Percentiles rank a stretch among this genome's conserved stretches.
These are phyloP conservation scores for Netelia melanura DNA, from an alignment of 2,888 invertebrate species.

Conservation along the genomic window DNA sequence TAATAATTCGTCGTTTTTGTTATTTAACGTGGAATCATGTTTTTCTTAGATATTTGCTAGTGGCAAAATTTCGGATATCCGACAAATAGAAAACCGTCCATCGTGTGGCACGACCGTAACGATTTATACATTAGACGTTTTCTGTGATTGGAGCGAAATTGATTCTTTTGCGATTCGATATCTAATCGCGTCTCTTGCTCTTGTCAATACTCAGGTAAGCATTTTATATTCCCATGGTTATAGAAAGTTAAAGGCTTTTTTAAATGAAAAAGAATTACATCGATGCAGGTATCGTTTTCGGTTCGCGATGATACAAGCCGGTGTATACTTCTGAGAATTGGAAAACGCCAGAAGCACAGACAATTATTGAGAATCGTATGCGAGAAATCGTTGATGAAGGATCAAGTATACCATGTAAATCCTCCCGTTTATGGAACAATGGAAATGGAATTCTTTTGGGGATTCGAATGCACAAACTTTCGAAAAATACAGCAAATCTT, in stretches of 20 bases:
- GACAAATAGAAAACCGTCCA: slow-evolving; percentile 85
- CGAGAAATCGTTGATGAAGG: slow-evolving; percentile 36
- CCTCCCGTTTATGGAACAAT: slow-evolving; percentile 20
- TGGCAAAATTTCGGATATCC: slow-evolving; percentile 75
- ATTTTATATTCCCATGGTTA: neutral
- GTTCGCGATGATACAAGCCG: slow-evolving; percentile 89
- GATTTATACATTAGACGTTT: slow-evolving; percentile 88
- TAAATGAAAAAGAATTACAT: slow-evolving; percentile 14
- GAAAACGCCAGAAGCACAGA: slow-evolving; percentile 72
- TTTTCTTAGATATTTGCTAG: slow-evolving; percentile 64
- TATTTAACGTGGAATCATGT: neutral
- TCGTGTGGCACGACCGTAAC: slow-evolving; percentile 91
- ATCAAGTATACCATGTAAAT: slow-evolving; percentile 68
- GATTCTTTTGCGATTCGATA: slow-evolving; percentile 88
- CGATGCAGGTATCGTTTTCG: slow-evolving; percentile 87
- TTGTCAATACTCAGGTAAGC: slow-evolving; percentile 87
- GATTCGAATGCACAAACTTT: slow-evolving; percentile 61
- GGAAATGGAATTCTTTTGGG: slow-evolving; percentile 72
- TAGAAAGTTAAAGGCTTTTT: neutral
- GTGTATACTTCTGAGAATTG: slow-evolving; percentile 85
- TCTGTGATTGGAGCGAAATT: slow-evolving; percentile 85
- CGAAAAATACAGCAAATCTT: slow-evolving; percentile 69
- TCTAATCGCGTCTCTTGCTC: slow-evolving; percentile 87
- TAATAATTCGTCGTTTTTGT: neutral
- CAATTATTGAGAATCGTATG: slow-evolving; percentile 74